phyloP scores from a whole-genome alignment of 2,113 vertebrate genomes.

The Seriola dumerili region DNA sequence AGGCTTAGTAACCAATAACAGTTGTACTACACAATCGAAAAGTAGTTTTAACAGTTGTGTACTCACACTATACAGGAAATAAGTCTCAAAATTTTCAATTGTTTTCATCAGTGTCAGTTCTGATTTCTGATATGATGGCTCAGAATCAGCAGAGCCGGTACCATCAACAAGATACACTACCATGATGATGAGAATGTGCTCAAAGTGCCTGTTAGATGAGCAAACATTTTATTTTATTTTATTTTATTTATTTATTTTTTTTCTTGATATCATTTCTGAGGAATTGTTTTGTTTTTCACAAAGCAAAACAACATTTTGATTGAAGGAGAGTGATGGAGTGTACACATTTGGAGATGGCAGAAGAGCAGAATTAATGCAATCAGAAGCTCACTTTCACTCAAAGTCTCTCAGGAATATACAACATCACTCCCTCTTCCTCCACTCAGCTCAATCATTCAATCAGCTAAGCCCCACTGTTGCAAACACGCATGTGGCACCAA shows the following conservation, averaged over 20 bases:
- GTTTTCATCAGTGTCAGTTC: conserved; percentile 3
- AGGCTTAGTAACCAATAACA: conserved; percentile 61
- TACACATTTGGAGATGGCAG: conserved; percentile 11
- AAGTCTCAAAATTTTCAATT: conserved; percentile 4
- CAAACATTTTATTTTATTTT: not conserved
- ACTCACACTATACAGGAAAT: conserved; percentile 28
- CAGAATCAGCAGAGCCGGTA: not conserved
- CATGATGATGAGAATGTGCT: not conserved
- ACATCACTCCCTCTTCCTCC: conserved; percentile 5
- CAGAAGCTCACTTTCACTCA: conserved; percentile 2
- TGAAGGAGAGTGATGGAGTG: not conserved
- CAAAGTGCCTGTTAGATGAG: conserved; percentile 23
- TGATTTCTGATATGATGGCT: not conserved
- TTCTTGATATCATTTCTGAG: not conserved
- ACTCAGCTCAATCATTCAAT: conserved; percentile 37
- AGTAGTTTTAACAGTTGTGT: conserved; percentile 30
- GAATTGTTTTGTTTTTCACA: conserved; percentile 22
- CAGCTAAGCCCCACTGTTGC: conserved; percentile 35
- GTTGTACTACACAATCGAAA: conserved; percentile 30
- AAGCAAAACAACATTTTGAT: conserved; percentile 23
- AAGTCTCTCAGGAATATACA: conserved; percentile 22
- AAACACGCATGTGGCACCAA: conserved; percentile 30
- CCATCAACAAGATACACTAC: not conserved
- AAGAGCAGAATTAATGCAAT: conserved; percentile 25
- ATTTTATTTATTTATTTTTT: not conserved